These are phyloP conservation scores for Hirundo rustica DNA, from an alignment of 2,797 vertebrate genomes.

Conservation along the genomic window DNA sequence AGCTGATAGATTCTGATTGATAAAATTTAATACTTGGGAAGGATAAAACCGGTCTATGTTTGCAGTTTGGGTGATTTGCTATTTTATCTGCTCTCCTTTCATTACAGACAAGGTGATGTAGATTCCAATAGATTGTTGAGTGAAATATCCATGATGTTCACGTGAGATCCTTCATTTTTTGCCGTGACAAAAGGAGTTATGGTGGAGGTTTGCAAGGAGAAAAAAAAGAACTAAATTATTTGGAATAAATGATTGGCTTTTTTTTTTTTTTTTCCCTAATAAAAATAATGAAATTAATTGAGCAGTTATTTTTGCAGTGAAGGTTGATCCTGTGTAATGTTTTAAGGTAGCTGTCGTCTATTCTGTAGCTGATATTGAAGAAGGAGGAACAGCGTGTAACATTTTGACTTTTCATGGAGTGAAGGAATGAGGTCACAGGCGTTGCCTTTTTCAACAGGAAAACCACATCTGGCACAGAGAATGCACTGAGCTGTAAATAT, in stretches of 20 bases:
- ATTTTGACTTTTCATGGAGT: not conserved
- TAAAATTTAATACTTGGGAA: slow-evolving; percentile 72
- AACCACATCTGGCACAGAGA: not conserved
- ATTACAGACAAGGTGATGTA: not conserved
- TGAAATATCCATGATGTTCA: not conserved
- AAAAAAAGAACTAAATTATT: not conserved
- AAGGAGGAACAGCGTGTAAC: not conserved
- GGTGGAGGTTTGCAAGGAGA: not conserved
- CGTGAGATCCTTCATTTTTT: not conserved
- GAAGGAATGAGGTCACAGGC: not conserved
- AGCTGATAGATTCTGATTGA: slow-evolving; percentile 62
- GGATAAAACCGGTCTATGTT: slow-evolving; percentile 23
- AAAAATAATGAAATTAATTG: not conserved
- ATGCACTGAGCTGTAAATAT: not conserved
- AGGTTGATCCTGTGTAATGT: not conserved
- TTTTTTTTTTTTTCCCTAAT: not conserved
- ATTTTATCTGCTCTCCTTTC: slow-evolving; percentile 36
- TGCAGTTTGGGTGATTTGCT: slow-evolving; percentile 2
- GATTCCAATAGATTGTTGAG: slow-evolving; percentile 44
- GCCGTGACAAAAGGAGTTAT: not conserved
- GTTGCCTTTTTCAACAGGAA: not conserved
- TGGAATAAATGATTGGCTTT: not conserved
- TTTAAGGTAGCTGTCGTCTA: not conserved
- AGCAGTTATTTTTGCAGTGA: not conserved
- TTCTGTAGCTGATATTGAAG: not conserved